Percentiles rank a stretch among this genome's conserved stretches.
Conservation (phyloP, 1,140 invertebrate species). For the Meloidogyne floridensis region DNA sequence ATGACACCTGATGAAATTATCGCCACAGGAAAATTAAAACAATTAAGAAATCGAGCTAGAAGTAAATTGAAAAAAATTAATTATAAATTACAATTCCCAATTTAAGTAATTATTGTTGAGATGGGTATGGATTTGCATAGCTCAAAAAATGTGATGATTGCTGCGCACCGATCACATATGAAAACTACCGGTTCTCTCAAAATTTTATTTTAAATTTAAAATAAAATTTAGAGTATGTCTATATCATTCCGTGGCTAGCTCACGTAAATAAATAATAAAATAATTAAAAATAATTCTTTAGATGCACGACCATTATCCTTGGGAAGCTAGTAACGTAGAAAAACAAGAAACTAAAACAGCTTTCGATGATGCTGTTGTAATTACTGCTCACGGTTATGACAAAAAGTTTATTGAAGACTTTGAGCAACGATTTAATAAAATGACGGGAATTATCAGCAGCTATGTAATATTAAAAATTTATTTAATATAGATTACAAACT, state of each 20-base stretch:
- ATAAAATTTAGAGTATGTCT: constrained; percentile 54
- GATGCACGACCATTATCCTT: constrained; percentile 64
- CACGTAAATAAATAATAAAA: constrained; percentile 47
- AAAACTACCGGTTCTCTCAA: constrained; percentile 41
- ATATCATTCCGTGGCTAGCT: constrained; percentile 63
- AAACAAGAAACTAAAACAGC: constrained; percentile 59
- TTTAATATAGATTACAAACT: not conserved
- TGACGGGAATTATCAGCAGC: constrained; percentile 60
- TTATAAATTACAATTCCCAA: not conserved
- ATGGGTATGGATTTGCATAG: constrained; percentile 65
- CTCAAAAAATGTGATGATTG: constrained; percentile 57
- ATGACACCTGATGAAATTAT: constrained; percentile 64
- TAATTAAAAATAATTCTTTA: constrained; percentile 23
- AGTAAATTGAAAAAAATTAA: constrained; percentile 37
- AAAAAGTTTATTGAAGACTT: constrained; percentile 66
- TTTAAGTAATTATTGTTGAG: constrained; percentile 50
- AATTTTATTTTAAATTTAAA: too few species aligned
- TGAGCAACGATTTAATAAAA: constrained; percentile 55
- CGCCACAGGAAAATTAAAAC: constrained; percentile 57
- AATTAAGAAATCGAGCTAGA: constrained; percentile 52
- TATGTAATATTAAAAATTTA: constrained; percentile 46
- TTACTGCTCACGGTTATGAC: constrained; percentile 63
- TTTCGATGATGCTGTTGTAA: constrained; percentile 62
- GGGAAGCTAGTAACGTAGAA: constrained; percentile 63
- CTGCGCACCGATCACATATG: constrained; percentile 54